These are phyloP conservation scores for Agrochola lychnidis DNA, from an alignment of 2,888 invertebrate species.

Conservation along the genomic window DNA sequence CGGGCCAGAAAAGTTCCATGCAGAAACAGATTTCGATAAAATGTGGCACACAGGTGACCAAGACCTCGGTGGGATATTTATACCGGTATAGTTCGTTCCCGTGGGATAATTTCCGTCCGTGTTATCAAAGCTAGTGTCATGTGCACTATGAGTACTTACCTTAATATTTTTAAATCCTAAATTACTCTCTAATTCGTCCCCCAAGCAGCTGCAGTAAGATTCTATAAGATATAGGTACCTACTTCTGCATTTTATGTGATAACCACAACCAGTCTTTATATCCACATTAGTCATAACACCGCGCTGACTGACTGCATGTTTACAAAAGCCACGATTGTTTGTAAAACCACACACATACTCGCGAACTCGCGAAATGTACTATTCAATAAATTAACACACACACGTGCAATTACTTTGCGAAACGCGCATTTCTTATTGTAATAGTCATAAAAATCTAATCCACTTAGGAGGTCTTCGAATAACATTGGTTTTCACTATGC, in stretches of 20 bases:
- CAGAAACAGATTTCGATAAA: neutral
- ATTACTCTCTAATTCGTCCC: too few relatives aligned
- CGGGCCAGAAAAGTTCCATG: neutral
- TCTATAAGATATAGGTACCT: neutral
- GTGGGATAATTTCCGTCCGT: neutral
- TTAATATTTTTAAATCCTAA: neutral
- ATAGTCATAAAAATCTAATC: slow-evolving; percentile 44
- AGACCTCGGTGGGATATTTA: neutral
- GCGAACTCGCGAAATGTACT: slow-evolving; percentile 14
- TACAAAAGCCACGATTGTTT: slow-evolving; percentile 44
- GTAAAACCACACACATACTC: slow-evolving; percentile 24
- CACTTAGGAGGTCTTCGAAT: neutral
- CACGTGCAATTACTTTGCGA: slow-evolving; percentile 11
- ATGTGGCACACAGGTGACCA: neutral
- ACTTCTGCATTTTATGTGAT: slow-evolving; percentile 3
- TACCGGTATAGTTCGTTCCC: neutral
- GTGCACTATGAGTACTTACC: too few relatives aligned
- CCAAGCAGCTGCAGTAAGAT: neutral
- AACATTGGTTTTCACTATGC: neutral
- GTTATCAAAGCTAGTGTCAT: too few relatives aligned
- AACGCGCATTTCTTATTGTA: neutral
- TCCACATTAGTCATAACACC: slow-evolving; percentile 45
- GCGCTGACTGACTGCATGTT: slow-evolving; percentile 52
- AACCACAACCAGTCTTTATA: slow-evolving; percentile 7
- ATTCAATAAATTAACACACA: neutral